phyloP scores from a whole-genome alignment of 2,113 vertebrate genomes.

The Peromyscus polionotus region DNA sequence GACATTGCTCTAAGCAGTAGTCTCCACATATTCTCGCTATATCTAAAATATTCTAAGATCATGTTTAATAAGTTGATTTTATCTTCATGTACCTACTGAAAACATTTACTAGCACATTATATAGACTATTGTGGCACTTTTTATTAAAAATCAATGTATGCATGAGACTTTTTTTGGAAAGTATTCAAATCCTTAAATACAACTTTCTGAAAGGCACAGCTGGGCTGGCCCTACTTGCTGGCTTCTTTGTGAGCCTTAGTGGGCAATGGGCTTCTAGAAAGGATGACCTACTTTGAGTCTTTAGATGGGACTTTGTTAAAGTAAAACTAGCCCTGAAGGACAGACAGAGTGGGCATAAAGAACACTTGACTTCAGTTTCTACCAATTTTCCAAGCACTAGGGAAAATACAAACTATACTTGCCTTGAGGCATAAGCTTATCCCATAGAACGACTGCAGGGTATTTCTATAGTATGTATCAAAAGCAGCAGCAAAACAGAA shows the following conservation, averaged over 20 bases:
- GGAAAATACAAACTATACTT: slow-evolving; percentile 55
- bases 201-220: slow-evolving; percentile 51
- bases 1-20: background rate
- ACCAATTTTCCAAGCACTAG: slow-evolving; percentile 45
- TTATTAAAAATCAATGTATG: background rate
- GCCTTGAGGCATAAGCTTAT: slow-evolving; percentile 54
- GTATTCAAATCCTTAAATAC: background rate
- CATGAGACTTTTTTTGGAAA: background rate
- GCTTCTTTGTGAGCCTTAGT: slow-evolving; percentile 14
- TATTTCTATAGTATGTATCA: slow-evolving; percentile 30
- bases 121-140: background rate
- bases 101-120: background rate
- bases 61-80: background rate
- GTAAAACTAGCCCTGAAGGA: slow-evolving; percentile 58
- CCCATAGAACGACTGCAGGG: background rate
- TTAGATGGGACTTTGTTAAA: slow-evolving; percentile 11
- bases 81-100: background rate
- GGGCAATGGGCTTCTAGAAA: slow-evolving; percentile 50
- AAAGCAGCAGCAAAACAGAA: slow-evolving; percentile 49
- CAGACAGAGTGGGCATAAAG: background rate
- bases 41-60: slow-evolving; percentile 37
- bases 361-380: slow-evolving; percentile 57
- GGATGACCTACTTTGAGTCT: slow-evolving; percentile 70
- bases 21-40: background rate
- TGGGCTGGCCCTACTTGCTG: slow-evolving; percentile 26